Conservation (phyloP, 2,888 invertebrate genomes). For the Mylabris sibirica region DNA sequence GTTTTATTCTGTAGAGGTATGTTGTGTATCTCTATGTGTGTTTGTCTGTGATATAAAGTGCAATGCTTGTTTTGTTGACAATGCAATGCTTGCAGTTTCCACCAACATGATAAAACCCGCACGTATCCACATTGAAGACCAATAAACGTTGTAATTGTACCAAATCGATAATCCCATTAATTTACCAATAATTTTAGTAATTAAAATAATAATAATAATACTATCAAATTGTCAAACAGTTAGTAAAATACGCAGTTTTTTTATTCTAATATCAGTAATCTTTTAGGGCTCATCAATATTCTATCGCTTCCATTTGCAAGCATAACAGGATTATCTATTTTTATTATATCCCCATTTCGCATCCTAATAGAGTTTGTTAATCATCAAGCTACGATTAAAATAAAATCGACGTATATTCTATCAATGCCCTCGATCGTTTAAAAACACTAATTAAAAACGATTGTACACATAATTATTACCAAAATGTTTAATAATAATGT, state of each 20-base stretch:
- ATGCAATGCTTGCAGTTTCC: conserved; percentile 8
- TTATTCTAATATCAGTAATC: neutral
- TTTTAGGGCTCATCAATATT: conserved; percentile 5
- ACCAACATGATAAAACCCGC: neutral
- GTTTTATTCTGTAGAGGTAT: conserved; percentile 27
- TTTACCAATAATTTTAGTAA: neutral
- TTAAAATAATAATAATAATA: neutral
- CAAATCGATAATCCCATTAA: conserved; percentile 7
- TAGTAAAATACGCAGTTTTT: neutral
- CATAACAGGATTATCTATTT: conserved; percentile 8
- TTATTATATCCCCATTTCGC: conserved; percentile 3
- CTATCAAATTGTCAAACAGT: neutral
- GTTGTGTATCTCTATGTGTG: neutral
- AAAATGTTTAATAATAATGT: conserved; percentile 16
- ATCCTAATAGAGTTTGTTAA: neutral
- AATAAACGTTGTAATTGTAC: neutral
- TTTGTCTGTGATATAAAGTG: conserved; percentile 11
- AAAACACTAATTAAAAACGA: neutral
- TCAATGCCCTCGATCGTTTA: neutral
- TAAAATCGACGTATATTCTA: neutral
- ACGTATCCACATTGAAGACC: neutral
- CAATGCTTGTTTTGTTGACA: conserved; percentile 1
- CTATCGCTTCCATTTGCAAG: neutral
- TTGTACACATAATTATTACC: neutral
- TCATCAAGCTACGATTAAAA: conserved; percentile 1